Percentiles rank a stretch among this genome's conserved stretches.
These are phyloP conservation scores for Aldrovandia affinis DNA, from an alignment of 2,797 vertebrate species.

Conservation along the genomic window DNA sequence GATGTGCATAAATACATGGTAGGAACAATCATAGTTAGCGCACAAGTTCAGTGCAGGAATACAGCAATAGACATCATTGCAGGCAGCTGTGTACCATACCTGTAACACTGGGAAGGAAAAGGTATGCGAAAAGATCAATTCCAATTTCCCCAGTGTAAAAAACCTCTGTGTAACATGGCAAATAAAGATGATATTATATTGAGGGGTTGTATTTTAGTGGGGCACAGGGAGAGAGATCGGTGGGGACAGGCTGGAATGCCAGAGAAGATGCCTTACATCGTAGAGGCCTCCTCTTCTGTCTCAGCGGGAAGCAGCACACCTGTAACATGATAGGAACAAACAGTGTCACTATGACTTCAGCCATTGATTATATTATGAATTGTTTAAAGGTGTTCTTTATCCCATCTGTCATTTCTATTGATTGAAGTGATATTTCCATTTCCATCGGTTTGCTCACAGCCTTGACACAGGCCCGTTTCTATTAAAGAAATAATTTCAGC, in stretches of 20 bases:
- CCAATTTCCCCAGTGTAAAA: no score
- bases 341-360: neutral
- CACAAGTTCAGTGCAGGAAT: no score
- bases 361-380: neutral
- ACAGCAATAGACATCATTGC: no score
- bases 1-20: no score
- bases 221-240: slow-evolving; percentile 16
- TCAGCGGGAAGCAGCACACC: neutral
- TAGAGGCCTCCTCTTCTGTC: slow-evolving; percentile 12
- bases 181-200: no score
- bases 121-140: no score
- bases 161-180: no score
- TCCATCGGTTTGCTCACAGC: neutral
- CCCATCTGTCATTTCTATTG: neutral
- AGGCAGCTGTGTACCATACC: no score
- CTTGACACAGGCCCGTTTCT: slow-evolving; percentile 20
- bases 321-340: slow-evolving; percentile 18
- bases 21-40: no score
- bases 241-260: slow-evolving; percentile 22
- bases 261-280: slow-evolving; percentile 17
- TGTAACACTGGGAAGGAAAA: no score
- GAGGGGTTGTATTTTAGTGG: neutral
- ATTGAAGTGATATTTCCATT: neutral
- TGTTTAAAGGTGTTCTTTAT: slow-evolving; percentile 1
- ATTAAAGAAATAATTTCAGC: slow-evolving; percentile 27